Evolutionary conservation across 2,113 vertebrate species (phyloP).

Genomic region (Prunella fulvescens): DNA sequence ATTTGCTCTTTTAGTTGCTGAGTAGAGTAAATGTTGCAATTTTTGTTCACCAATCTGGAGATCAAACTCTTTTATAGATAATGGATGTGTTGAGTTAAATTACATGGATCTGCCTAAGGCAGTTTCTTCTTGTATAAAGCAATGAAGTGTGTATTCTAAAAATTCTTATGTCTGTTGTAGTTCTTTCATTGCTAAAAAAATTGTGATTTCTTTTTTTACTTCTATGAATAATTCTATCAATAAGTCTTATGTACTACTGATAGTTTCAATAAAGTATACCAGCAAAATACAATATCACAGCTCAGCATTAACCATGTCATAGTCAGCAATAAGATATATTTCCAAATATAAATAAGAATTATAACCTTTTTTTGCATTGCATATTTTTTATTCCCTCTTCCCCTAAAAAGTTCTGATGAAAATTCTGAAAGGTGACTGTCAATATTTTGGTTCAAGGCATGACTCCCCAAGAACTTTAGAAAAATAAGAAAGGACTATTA

Average conservation of each 20-base stretch:
- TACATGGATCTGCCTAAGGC: conserved; percentile 16
- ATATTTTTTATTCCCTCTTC: neutral
- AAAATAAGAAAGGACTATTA: neutral
- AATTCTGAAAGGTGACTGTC: neutral
- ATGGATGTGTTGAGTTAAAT: conserved; percentile 14
- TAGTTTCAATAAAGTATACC: neutral
- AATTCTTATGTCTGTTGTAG: neutral
- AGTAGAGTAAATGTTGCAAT: conserved; percentile 1
- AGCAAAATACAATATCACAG: neutral
- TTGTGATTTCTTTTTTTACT: neutral
- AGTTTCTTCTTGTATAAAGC: neutral
- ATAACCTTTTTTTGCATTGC: neutral
- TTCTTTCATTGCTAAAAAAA: neutral
- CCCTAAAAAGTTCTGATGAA: neutral
- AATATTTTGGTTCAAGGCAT: neutral
- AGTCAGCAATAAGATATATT: neutral
- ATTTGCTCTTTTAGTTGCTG: neutral
- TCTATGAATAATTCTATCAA: neutral
- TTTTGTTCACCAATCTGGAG: neutral
- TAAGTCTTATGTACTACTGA: neutral
- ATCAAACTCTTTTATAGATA: conserved; percentile 23
- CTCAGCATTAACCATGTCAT: neutral
- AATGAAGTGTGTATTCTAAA: neutral
- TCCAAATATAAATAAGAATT: neutral
- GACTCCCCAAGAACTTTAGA: neutral